A percentile compares a stretch with the other conserved stretches of the same genome.
These are phyloP conservation scores for Malurus cyaneus DNA, from an alignment of 2,113 vertebrate species.

Conservation along the genomic window DNA sequence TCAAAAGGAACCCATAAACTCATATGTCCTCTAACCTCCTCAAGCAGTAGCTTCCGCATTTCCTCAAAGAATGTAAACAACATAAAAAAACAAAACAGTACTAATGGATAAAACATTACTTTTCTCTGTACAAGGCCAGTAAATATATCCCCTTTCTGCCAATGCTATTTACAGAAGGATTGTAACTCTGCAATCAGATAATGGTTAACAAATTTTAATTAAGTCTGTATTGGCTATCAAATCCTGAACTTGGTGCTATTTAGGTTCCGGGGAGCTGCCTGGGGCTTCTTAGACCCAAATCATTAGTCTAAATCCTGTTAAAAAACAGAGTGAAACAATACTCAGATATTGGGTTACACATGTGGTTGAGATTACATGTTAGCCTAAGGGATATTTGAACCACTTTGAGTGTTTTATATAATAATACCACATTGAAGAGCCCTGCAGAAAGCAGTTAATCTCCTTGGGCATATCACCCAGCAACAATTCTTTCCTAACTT, in stretches of 20 bases:
- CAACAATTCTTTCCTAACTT: slow-evolving; percentile 49
- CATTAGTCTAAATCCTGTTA: slow-evolving; percentile 14
- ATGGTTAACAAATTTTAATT: not conserved
- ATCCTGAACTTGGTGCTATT: not conserved
- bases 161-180: not conserved
- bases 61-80: slow-evolving; percentile 52
- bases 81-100: slow-evolving; percentile 15
- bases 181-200: not conserved
- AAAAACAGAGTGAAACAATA: slow-evolving; percentile 63
- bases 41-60: slow-evolving; percentile 6
- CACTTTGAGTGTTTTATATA: slow-evolving; percentile 59
- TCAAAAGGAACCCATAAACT: slow-evolving; percentile 44
- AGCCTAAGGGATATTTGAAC: slow-evolving; percentile 53
- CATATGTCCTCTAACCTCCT: not conserved
- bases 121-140: not conserved
- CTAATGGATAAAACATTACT: slow-evolving; percentile 60
- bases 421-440: slow-evolving; percentile 49
- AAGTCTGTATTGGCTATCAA: not conserved
- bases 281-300: slow-evolving; percentile 42
- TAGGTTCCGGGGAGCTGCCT: slow-evolving; percentile 11
- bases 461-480: slow-evolving; percentile 49
- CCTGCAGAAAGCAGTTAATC: slow-evolving; percentile 55
- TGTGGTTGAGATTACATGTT: slow-evolving; percentile 36
- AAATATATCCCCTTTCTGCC: not conserved
- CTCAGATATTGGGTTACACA: slow-evolving; percentile 63